phyloP scores from a whole-genome alignment of 2,113 vertebrate species.

The Otolemur garnettii region DNA sequence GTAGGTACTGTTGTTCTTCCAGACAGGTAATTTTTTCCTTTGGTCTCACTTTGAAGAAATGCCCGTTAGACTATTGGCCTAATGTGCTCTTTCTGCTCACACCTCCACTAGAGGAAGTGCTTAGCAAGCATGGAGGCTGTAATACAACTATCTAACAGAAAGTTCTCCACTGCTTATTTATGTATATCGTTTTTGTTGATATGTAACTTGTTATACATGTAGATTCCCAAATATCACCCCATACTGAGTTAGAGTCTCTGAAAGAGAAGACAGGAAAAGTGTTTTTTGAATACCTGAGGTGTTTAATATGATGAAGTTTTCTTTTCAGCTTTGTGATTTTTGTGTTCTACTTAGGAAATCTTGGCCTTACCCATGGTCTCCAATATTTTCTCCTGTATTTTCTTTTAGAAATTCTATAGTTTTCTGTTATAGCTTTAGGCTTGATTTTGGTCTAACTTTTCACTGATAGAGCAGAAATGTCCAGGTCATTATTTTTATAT shows the following conservation, averaged over 20 bases:
- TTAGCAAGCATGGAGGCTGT: background rate
- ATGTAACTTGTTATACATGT: background rate
- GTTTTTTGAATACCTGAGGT: background rate
- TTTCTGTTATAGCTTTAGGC: background rate
- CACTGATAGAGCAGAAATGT: too few species aligned
- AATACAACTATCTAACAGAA: background rate
- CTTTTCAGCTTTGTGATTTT: background rate
- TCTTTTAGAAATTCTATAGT: background rate
- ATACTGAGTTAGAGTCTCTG: background rate
- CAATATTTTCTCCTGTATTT: background rate
- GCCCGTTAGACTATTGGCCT: background rate
- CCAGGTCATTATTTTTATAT: too few species aligned
- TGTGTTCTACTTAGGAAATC: background rate
- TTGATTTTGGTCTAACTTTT: too few species aligned
- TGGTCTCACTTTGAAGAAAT: background rate
- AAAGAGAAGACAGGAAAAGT: background rate
- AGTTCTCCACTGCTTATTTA: background rate
- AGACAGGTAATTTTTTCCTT: background rate
- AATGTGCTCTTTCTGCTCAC: background rate
- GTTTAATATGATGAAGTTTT: conserved; percentile 16
- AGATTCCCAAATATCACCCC: background rate
- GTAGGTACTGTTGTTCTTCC: background rate
- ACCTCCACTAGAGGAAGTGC: background rate
- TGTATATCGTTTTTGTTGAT: background rate
- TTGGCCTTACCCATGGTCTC: background rate